Percentiles rank a stretch among this genome's conserved stretches.
phyloP scores from a whole-genome alignment of 2,888 invertebrate species.

The Carcina quercana region DNA sequence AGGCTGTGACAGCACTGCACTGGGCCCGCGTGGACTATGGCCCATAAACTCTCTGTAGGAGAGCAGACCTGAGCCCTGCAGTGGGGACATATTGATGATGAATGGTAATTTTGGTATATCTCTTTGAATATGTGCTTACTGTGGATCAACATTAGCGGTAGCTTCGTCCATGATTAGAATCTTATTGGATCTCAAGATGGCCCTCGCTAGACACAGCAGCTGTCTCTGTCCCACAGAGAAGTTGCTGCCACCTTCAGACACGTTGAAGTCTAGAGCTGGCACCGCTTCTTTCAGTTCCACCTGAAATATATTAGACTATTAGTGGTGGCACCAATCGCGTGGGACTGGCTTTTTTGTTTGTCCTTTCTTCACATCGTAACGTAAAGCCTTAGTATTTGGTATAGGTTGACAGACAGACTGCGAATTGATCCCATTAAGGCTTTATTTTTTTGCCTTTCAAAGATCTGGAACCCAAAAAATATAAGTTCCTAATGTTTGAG shows the following conservation, averaged over 20 bases:
- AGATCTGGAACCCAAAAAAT: too few species aligned
- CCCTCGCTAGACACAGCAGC: constrained; percentile 90
- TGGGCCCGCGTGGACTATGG: background rate
- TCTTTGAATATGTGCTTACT: constrained; percentile 46
- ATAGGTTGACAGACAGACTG: background rate
- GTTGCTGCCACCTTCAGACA: constrained; percentile 84
- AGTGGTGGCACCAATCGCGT: background rate
- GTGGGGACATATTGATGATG: background rate
- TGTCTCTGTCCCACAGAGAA: constrained; percentile 95
- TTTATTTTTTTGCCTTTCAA: too few species aligned
- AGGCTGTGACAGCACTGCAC: too few species aligned
- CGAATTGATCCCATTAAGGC: too few species aligned
- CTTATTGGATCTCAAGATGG: constrained; percentile 87
- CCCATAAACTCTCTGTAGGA: background rate
- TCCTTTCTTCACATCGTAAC: too few species aligned
- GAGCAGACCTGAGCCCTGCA: background rate
- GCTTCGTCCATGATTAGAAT: constrained; percentile 94
- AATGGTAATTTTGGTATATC: background rate
- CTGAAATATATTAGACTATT: constrained; percentile 35
- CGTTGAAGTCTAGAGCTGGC: constrained; percentile 78
- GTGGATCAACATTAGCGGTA: constrained; percentile 94
- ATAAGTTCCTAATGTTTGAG: too few species aligned
- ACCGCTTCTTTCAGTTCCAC: constrained; percentile 84
- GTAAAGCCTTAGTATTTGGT: background rate
- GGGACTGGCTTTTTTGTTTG: background rate